Base-by-base conservation (phyloP, 2,113 vertebrate species). In the Antechinus stuartii region DNA sequence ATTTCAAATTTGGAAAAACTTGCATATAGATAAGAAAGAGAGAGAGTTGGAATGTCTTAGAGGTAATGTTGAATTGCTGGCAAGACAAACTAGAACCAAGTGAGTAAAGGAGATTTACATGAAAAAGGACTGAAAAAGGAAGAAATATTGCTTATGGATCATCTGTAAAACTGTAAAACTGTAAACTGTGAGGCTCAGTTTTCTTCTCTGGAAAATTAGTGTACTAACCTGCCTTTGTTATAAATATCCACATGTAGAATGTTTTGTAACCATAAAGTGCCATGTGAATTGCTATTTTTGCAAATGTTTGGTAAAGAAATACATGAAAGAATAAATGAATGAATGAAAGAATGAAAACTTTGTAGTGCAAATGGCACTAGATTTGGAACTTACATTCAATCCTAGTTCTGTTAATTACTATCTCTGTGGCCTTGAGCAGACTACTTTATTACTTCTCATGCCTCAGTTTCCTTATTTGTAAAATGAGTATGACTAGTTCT, bases 401-500 rank as follows among this genome's bases (percentile, higher is more conserved):
- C 68, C 68, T 30, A 90, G 11, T 0, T 27, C 55, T 2, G 0
- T 25, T 91, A 9, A 54, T 50, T 8, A 3, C 56, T 53, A 5
- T 14, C 50, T 56, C 4, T 2, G 2, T 23, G 50, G 42, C 53
- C 30, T 42, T 52, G 27, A 42, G 53, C 42, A 68, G 3, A 6
- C 25, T 30, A 24, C 25, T 55, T 52, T 52, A 84, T 52, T 55
- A 89, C n/a, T 54, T 91, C 91, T 42, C 61, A 1, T 26, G 89
- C 24, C n/a, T 95, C 90, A 2, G 89, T 94, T 84, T 90, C 90
- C 55, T 89, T 30, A 46, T 95, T 92, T 91, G 10, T 30, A 55
- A 56, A 95, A 89, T 0, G n/a, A 42, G 3, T 8, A 53, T 47
- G 50, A 23, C 49, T 10, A 50, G 94, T 56, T 46, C n/a, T 42